A percentile compares a stretch with the other conserved stretches of the same genome.
phyloP scores from a whole-genome alignment of 2,797 vertebrate genomes.

The Hoplostethus atlanticus region DNA sequence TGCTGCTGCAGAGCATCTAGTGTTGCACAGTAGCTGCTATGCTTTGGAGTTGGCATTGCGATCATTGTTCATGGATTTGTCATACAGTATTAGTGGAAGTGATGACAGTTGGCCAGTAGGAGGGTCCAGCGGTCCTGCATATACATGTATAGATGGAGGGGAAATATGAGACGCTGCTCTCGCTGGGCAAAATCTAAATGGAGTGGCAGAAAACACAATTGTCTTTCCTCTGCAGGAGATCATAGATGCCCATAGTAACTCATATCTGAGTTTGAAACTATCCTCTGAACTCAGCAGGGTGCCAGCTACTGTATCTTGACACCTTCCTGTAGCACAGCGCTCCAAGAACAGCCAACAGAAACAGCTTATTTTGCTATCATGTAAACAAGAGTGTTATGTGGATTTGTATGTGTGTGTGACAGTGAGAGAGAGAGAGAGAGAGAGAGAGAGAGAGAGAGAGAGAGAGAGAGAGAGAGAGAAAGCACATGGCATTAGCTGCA shows the following conservation, averaged over 20 bases:
- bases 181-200: constrained; percentile 25
- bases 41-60: constrained; percentile 34
- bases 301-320: constrained; percentile 6
- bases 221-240: constrained; percentile 33
- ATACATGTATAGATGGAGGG: constrained; percentile 48
- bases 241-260: constrained; percentile 8
- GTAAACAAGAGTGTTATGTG: constrained; percentile 12
- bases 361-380: background rate
- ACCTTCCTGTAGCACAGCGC: background rate
- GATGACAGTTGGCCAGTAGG: constrained; percentile 54
- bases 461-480: constrained; percentile 15
- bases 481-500: constrained; percentile 19
- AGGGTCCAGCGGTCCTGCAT: constrained; percentile 46
- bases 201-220: constrained; percentile 30
- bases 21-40: constrained; percentile 18
- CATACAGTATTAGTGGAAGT: constrained; percentile 50
- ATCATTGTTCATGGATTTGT: constrained; percentile 55
- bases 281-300: background rate
- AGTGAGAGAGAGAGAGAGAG: background rate
- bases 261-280: constrained; percentile 20
- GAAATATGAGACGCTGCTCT: constrained; percentile 49
- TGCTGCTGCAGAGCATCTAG: background rate
- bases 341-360: background rate
- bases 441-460: background rate
- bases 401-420: background rate